phyloP scores from a whole-genome alignment of 2,113 vertebrate species.

The Lamprologus callipterus region DNA sequence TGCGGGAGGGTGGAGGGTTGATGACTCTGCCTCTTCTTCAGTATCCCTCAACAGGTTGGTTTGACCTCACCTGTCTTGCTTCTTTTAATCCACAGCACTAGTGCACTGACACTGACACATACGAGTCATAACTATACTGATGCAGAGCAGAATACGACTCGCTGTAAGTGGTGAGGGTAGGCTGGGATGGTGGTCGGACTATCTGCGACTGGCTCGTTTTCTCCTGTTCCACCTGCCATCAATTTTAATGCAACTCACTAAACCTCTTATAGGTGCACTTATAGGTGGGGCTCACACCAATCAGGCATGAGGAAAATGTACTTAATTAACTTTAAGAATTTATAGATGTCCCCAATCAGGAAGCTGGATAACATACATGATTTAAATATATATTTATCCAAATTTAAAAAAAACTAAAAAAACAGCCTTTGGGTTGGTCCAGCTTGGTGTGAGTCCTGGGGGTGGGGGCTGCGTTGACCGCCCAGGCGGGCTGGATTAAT shows the following conservation, averaged over 20 bases:
- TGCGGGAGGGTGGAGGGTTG: accelerated
- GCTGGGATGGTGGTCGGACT: neutral
- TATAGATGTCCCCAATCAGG: neutral
- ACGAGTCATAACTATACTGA: neutral
- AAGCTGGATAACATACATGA: neutral
- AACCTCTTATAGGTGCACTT: neutral
- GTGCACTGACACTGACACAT: neutral
- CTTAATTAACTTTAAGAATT: neutral
- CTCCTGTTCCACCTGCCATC: neutral
- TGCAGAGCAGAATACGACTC: neutral
- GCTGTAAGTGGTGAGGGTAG: neutral
- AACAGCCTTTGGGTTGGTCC: neutral
- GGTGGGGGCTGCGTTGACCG: neutral
- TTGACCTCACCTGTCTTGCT: neutral
- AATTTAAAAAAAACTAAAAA: neutral
- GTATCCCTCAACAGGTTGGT: accelerated
- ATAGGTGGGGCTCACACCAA: neutral
- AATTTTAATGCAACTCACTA: neutral
- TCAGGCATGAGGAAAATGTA: neutral
- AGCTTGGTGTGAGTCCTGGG: neutral
- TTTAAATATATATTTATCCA: neutral
- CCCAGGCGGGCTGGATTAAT: neutral
- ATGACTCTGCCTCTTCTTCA: neutral
- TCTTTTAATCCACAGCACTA: neutral
- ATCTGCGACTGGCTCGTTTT: neutral